Conservation (phyloP, 2,888 invertebrate species). For the Antheraea assamensis region DNA sequence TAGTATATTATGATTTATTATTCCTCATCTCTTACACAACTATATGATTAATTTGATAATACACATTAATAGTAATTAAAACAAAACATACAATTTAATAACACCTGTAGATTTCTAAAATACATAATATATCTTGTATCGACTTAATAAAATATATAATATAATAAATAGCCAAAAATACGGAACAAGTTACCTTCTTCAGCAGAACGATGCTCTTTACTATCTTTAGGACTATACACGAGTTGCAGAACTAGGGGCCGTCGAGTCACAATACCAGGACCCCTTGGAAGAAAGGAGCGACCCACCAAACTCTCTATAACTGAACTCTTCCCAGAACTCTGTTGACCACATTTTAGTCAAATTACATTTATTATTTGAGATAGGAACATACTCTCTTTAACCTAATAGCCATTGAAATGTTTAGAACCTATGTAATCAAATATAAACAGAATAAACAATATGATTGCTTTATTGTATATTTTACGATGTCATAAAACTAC, state of each 20-base stretch:
- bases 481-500: not conserved
- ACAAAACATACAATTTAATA: not conserved
- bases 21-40: too few relatives aligned
- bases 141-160: not conserved
- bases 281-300: conserved; percentile 97
- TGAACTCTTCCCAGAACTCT: conserved; percentile 99
- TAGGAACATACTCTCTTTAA: not conserved
- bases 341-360: conserved; percentile 29
- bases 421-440: not conserved
- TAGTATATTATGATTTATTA: too few relatives aligned
- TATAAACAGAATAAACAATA: not conserved
- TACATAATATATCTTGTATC: not conserved
- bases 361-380: not conserved
- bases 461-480: not conserved
- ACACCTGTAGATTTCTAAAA: not conserved
- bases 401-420: not conserved
- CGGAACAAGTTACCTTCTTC: conserved; percentile 87
- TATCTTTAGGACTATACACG: conserved; percentile 94
- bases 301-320: conserved; percentile 99
- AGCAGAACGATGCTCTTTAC: conserved; percentile 91
- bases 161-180: conserved; percentile 28
- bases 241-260: conserved; percentile 97
- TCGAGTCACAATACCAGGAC: conserved; percentile 98
- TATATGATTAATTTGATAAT: not conserved
- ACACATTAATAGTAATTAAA: not conserved